Evolutionary conservation across 2,113 vertebrate species (phyloP), one percentile per base, ranked within the genome.

Genomic region (Tachysurus vachellii): DNA sequence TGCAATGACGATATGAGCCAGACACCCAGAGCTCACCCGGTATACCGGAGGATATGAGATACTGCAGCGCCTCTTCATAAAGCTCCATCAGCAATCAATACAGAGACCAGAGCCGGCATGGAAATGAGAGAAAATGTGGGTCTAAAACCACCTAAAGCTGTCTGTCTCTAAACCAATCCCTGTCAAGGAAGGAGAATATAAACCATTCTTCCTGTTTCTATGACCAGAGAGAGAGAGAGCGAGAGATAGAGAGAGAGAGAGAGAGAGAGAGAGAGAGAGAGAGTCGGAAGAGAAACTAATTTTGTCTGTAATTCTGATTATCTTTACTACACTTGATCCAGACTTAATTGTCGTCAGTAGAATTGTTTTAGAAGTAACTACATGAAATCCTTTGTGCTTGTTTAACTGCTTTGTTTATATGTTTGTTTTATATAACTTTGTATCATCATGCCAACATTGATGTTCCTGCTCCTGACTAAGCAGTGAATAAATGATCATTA

Each of bases 81-180:
- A 95, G 26, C 17, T 95, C 94, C 95, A 95, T 95, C 21, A 56
- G 50, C 79, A 83, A 94, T 94, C 36, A 28, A 31, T 83, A 85
- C 79, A 70, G 26, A 36, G 64, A 21, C 3, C 56, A 81, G 31
- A 81, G 19, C 11, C 21, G 26, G 56, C 0, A 42, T 21, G 12
- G 56, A 59, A 61, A 10, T 61, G 28, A 80, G 10, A 80, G 50
- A 54, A 56, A 79, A 26, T 17, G 28, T n/a, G 44, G 11, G 11
- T 26, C 44, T 23, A 50, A 50, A 76, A 11, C 23, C 54, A 28
- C 8, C 50, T 79, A 3, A 28, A 54, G 5, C 47, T 7, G 47
- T 50, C 50, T 28, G 31, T 44, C 31, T 23, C 31, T 81, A 50
- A 50, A 59, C 56, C 36, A 4, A 56, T 54, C 31, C n/a, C 54